Evolutionary conservation across 2,888 invertebrate genomes (phyloP).

Genomic region (Embidobia sp.): DNA sequence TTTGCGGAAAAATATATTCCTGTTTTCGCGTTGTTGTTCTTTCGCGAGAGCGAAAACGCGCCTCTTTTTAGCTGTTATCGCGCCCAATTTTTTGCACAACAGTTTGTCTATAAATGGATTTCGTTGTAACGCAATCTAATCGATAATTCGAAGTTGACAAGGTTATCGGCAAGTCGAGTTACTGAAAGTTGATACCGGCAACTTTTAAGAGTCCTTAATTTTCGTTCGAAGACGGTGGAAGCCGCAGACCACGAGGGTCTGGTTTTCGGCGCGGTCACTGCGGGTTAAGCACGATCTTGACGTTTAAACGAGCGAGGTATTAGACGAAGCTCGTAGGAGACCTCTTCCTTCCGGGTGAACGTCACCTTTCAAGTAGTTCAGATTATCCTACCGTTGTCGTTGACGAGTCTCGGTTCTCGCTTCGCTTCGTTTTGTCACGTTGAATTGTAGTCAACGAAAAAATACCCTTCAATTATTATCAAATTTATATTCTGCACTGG

Average conservation of each 20-base stretch:
- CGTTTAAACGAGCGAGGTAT: conserved; percentile 65
- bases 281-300: conserved; percentile 64
- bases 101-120: too few species aligned
- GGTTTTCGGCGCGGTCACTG: conserved; percentile 60
- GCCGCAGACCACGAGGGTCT: conserved; percentile 42
- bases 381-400: conserved; percentile 28
- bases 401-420: conserved; percentile 20
- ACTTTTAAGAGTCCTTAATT: conserved; percentile 50
- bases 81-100: too few species aligned
- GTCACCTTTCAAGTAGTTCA: conserved; percentile 37
- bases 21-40: too few species aligned
- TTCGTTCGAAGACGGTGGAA: conserved; percentile 13
- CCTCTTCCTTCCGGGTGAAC: conserved; percentile 28
- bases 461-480: too few species aligned
- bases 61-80: too few species aligned
- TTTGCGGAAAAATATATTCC: too few species aligned
- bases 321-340: conserved; percentile 38
- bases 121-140: background rate
- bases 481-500: too few species aligned
- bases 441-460: too few species aligned
- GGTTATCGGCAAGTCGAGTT: conserved; percentile 12
- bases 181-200: conserved; percentile 26
- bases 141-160: conserved; percentile 25
- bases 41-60: too few species aligned
- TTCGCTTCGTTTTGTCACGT: conserved; percentile 6